phyloP scores from a whole-genome alignment of 1,140 invertebrate genomes.

The Myzus persicae region DNA sequence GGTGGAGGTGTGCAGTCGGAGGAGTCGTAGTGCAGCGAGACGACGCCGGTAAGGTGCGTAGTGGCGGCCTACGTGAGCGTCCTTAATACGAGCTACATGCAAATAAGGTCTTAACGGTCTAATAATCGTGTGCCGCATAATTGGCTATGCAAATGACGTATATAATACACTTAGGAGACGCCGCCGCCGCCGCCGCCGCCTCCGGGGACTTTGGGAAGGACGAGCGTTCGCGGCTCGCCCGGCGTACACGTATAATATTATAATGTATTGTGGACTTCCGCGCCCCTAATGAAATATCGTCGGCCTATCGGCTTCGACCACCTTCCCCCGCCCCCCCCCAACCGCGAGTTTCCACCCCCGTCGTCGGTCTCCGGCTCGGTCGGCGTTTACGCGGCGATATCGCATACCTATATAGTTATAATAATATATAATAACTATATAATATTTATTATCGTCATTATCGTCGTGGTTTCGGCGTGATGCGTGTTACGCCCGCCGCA shows the following conservation, averaged over 20 bases:
- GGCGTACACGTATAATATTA: not conserved
- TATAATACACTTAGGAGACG: constrained; percentile 42
- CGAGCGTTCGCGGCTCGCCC: not conserved
- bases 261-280: too few relatives aligned
- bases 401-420: too few relatives aligned
- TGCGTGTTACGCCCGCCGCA: not conserved
- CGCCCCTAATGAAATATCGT: constrained; percentile 6
- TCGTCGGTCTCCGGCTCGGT: too few relatives aligned
- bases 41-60: not conserved
- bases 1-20: not conserved
- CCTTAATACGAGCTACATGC: constrained; percentile 46
- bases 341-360: not conserved
- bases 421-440: not conserved
- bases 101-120: constrained; percentile 55
- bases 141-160: constrained; percentile 51
- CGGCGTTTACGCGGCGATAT: not conserved
- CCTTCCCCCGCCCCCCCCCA: too few relatives aligned
- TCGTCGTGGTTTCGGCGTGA: too few relatives aligned
- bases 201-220: not conserved
- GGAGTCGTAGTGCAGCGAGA: not conserved
- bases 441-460: not conserved
- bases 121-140: constrained; percentile 50
- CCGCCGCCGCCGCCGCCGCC: not conserved
- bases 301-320: not conserved
- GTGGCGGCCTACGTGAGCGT: constrained; percentile 29